Evolutionary conservation across 2,888 invertebrate species (phyloP).

Genomic region (Harpalus rubripes): DNA sequence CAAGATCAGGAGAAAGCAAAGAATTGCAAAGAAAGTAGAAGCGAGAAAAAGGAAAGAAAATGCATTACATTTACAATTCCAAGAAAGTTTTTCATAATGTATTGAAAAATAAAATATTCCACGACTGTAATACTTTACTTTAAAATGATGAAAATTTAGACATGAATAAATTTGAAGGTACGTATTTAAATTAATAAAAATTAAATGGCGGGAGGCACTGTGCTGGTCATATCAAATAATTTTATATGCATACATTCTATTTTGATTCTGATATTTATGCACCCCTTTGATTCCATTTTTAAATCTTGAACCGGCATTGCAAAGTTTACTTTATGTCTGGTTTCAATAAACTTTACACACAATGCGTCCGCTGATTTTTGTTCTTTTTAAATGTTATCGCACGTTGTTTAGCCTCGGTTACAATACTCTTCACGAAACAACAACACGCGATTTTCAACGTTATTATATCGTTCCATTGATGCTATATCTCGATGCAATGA

Average conservation of each 20-base stretch:
- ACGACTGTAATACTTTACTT: background rate
- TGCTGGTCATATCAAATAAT: too few relatives aligned
- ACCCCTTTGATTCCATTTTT: background rate
- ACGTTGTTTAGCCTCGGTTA: slow-evolving; percentile 38
- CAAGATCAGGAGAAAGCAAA: background rate
- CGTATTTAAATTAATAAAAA: too few relatives aligned
- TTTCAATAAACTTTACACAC: slow-evolving; percentile 58
- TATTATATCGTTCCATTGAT: background rate
- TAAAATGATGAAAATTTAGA: background rate
- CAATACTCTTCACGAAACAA: slow-evolving; percentile 10
- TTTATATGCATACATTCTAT: background rate
- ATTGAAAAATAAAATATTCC: background rate
- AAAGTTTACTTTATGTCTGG: slow-evolving; percentile 48
- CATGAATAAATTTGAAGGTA: too few relatives aligned
- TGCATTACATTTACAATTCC: background rate
- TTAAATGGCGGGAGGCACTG: too few relatives aligned
- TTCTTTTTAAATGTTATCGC: slow-evolving; percentile 55
- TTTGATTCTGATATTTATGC: too few relatives aligned
- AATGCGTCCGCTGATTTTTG: slow-evolving; percentile 54
- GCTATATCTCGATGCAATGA: slow-evolving; percentile 15
- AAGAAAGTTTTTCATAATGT: background rate
- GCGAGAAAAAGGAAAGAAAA: slow-evolving; percentile 1
- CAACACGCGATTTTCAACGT: slow-evolving; percentile 33
- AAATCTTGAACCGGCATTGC: slow-evolving; percentile 7
- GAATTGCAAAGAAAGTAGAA: background rate